Evolutionary conservation across 2,888 invertebrate genomes (phyloP).

Genomic region (Chirona hameri): DNA sequence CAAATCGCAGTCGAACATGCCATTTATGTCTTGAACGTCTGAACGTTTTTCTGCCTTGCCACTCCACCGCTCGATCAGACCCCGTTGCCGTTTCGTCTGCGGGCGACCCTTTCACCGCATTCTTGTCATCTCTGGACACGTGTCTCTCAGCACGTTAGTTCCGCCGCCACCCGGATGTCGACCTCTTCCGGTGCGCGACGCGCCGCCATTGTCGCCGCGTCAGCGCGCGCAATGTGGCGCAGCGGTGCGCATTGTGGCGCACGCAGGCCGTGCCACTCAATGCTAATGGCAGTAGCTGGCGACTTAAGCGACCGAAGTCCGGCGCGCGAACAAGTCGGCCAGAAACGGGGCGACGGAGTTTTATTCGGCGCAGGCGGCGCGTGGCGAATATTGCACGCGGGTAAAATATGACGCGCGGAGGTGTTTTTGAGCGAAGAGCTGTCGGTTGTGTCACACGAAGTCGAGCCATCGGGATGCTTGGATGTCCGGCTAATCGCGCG

Average conservation of each 20-base stretch:
- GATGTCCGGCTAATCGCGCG: too few relatives aligned
- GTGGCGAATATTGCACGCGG: neutral
- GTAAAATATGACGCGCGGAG: too few relatives aligned
- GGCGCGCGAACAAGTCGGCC: neutral
- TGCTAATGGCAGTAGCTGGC: neutral
- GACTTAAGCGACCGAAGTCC: neutral
- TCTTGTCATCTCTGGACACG: too few relatives aligned
- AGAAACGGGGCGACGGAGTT: neutral
- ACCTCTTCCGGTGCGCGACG: neutral
- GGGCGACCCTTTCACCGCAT: too few relatives aligned
- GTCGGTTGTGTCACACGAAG: too few relatives aligned
- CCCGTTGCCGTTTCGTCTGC: too few relatives aligned
- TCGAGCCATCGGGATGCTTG: too few relatives aligned
- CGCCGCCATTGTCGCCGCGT: constrained; percentile 1
- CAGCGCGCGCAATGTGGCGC: neutral
- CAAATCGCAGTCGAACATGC: too few relatives aligned
- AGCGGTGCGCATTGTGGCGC: constrained; percentile 1
- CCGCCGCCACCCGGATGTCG: neutral
- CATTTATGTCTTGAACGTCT: too few relatives aligned
- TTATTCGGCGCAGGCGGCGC: neutral
- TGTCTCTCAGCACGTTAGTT: neutral
- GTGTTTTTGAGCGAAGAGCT: too few relatives aligned
- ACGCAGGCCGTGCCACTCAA: neutral
- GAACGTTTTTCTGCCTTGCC: too few relatives aligned
- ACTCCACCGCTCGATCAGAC: too few relatives aligned